Evolutionary conservation across 2,888 invertebrate species (phyloP).

Genomic region (Agonopterix alstromeriana): DNA sequence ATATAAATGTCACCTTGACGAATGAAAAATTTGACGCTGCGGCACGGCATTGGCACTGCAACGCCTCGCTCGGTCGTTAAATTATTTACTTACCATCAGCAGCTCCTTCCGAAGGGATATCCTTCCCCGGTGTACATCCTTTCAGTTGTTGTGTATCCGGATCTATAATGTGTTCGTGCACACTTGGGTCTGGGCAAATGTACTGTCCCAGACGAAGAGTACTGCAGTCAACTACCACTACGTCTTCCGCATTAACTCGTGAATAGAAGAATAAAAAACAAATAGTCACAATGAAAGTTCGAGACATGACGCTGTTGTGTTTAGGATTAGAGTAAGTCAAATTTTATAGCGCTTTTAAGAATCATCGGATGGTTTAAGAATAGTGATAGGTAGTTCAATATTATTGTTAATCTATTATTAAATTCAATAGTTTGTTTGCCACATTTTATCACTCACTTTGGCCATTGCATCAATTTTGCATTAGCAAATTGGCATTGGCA

Average conservation of each 20-base stretch:
- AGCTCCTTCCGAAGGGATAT: constrained; percentile 80
- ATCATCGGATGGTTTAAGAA: too few species aligned
- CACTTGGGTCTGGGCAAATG: constrained; percentile 87
- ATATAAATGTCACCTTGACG: too few species aligned
- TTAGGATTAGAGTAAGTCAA: background rate
- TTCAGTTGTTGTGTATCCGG: constrained; percentile 90
- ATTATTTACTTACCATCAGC: constrained; percentile 80
- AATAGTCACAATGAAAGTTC: constrained; percentile 11
- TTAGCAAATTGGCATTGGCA: too few species aligned
- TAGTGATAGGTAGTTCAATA: too few species aligned
- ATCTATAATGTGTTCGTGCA: constrained; percentile 84
- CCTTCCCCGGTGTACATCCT: constrained; percentile 81
- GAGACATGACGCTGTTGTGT: constrained; percentile 6
- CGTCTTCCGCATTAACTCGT: constrained; percentile 40
- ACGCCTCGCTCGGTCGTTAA: background rate
- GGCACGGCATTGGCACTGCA: too few species aligned
- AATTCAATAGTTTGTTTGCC: too few species aligned
- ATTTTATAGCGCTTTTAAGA: too few species aligned
- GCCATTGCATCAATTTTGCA: too few species aligned
- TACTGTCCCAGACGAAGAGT: constrained; percentile 87
- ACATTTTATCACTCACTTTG: too few species aligned
- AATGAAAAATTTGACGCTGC: too few species aligned
- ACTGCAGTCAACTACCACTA: constrained; percentile 79
- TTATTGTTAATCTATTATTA: too few species aligned
- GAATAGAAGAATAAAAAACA: constrained; percentile 27